These are phyloP conservation scores for Paratilapia polleni DNA, from an alignment of 2,113 vertebrate species.

Conservation along the genomic window DNA sequence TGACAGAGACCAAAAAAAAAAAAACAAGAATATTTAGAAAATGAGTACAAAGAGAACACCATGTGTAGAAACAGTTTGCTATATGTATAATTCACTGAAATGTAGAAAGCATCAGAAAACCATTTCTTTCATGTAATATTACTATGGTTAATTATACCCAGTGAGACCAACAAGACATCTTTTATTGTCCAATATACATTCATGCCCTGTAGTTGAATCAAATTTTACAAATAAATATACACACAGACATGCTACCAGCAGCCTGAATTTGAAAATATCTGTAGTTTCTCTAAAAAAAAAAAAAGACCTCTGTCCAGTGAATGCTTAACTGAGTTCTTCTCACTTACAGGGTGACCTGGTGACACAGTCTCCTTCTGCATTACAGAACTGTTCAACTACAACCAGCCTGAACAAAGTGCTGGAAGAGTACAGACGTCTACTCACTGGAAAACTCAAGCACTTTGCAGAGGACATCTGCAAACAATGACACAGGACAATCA, in stretches of 20 bases:
- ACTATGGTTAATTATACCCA: neutral
- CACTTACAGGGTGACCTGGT: conserved; percentile 32
- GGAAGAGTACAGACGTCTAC: neutral
- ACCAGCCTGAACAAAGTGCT: conserved; percentile 26
- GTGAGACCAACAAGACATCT: neutral
- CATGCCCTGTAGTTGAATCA: neutral
- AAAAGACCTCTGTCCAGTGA: neutral
- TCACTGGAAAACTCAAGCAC: conserved; percentile 48
- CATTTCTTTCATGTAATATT: neutral
- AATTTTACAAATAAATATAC: neutral
- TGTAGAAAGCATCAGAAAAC: neutral
- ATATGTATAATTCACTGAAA: no score
- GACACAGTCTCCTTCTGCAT: neutral
- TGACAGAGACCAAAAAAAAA: neutral
- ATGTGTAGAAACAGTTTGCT: neutral
- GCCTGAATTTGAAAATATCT: neutral
- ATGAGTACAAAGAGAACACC: neutral
- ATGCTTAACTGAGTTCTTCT: neutral
- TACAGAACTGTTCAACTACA: neutral
- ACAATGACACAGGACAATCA: neutral
- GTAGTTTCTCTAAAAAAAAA: neutral
- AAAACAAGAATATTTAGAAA: neutral
- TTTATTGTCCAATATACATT: neutral
- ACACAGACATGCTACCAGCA: neutral
- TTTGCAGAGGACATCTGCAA: conserved; percentile 38